Percentiles rank a stretch among this genome's conserved stretches.
These are phyloP conservation scores for Carcinoscorpius rotundicauda DNA, from an alignment of 1,140 invertebrate genomes.

Conservation along the genomic window DNA sequence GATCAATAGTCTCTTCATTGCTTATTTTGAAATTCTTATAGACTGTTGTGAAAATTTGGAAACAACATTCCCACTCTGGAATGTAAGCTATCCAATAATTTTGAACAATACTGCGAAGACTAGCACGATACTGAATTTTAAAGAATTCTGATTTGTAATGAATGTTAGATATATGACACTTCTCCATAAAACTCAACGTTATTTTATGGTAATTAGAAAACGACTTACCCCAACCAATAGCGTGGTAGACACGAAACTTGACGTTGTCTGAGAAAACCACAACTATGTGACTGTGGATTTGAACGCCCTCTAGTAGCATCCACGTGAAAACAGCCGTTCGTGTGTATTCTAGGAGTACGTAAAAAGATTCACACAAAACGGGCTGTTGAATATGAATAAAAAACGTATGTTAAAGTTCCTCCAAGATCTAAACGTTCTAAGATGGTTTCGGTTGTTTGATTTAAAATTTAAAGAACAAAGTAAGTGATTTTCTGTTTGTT, in stretches of 20 bases:
- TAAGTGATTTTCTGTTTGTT: not conserved
- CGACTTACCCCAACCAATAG: conserved; percentile 60
- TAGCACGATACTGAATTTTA: no score
- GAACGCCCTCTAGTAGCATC: conserved; percentile 87
- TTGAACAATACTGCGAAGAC: no score
- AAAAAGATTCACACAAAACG: conserved; percentile 61
- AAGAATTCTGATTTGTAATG: no score
- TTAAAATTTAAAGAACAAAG: not conserved
- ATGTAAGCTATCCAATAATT: no score
- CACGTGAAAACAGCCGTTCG: conserved; percentile 84
- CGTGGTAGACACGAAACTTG: conserved; percentile 53
- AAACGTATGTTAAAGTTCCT: not conserved
- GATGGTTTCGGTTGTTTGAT: not conserved
- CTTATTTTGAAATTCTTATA: no score
- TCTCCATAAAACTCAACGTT: no score
- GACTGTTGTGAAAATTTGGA: no score
- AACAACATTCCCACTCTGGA: no score
- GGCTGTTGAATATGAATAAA: conserved; percentile 41
- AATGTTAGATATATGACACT: no score
- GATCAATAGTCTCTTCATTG: no score
- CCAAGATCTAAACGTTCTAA: not conserved
- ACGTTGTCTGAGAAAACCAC: conserved; percentile 64
- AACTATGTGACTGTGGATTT: conserved; percentile 72
- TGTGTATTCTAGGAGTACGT: conserved; percentile 69
- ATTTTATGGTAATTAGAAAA: no score